phyloP scores from a whole-genome alignment of 1,140 invertebrate species.

The Cataglyphis hispanica region DNA sequence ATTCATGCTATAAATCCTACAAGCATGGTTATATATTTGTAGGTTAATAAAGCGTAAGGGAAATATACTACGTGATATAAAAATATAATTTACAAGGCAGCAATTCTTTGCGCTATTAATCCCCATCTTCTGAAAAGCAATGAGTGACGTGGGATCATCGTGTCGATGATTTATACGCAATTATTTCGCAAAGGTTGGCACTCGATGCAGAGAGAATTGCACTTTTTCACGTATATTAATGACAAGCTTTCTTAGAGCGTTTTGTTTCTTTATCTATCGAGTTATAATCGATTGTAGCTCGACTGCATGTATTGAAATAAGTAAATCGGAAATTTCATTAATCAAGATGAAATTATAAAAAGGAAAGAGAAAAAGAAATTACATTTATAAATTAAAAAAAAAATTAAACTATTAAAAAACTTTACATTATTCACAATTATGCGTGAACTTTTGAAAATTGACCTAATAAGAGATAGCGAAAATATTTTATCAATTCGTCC shows the following conservation, averaged over 20 bases:
- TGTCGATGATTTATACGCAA: constrained; percentile 47
- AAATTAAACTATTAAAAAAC: neutral
- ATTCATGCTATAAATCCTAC: neutral
- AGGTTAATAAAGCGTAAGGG: neutral
- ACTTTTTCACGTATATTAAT: constrained; percentile 27
- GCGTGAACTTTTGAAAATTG: neutral
- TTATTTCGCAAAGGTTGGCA: constrained; percentile 28
- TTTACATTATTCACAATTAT: constrained; percentile 4
- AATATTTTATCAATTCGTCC: constrained; percentile 10
- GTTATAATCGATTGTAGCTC: constrained; percentile 24
- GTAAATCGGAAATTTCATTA: constrained; percentile 4
- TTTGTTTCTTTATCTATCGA: constrained; percentile 44
- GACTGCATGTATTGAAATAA: constrained; percentile 12
- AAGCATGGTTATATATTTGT: neutral
- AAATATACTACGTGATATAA: neutral
- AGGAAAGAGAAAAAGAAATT: neutral
- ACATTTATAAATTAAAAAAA: neutral
- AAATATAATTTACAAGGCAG: constrained; percentile 51
- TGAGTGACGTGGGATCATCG: neutral
- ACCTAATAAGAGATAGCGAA: neutral
- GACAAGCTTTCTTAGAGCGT: constrained; percentile 22
- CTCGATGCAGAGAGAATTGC: constrained; percentile 3
- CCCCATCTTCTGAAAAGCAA: constrained; percentile 30
- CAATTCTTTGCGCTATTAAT: neutral
- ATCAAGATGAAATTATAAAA: neutral